phyloP scores from a whole-genome alignment of 2,797 vertebrate genomes.

The Serranus cabrilla region DNA sequence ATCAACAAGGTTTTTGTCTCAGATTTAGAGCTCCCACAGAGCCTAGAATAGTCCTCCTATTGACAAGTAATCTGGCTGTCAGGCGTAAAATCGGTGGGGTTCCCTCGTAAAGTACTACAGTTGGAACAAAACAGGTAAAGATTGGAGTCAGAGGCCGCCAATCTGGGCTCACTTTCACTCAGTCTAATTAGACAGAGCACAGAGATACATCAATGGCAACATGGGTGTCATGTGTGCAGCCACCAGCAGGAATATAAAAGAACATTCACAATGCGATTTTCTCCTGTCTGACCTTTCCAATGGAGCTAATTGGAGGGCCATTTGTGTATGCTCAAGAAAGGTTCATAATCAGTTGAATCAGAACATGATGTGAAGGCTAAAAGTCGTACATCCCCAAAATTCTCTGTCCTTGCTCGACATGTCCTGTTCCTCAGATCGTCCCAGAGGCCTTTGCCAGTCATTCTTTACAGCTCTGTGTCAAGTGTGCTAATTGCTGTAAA shows the following conservation, averaged over 20 bases:
- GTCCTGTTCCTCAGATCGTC: constrained; percentile 10
- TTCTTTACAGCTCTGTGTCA: constrained; percentile 58
- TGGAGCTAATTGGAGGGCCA: not conserved
- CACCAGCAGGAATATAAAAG: constrained; percentile 6
- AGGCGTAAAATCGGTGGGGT: not conserved
- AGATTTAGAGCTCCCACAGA: not conserved
- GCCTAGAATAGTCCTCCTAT: not conserved
- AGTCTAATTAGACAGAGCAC: not conserved
- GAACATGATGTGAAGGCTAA: not conserved
- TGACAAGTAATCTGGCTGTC: not conserved
- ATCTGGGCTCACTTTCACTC: constrained; percentile 3
- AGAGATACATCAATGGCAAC: constrained; percentile 2
- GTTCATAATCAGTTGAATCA: constrained; percentile 16
- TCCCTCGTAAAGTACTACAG: not conserved
- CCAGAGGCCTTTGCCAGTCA: constrained; percentile 22
- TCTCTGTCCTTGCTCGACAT: constrained; percentile 13
- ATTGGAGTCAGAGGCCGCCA: not conserved
- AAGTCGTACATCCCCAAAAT: constrained; percentile 11
- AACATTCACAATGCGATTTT: not conserved
- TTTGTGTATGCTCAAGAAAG: not conserved
- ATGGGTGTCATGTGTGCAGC: not conserved
- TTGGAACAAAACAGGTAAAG: constrained; percentile 1
- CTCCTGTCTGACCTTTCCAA: constrained; percentile 5
- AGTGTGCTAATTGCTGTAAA: constrained; percentile 72
- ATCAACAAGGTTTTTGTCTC: not conserved